A percentile compares a stretch with the other conserved stretches of the same genome.
phyloP scores from a whole-genome alignment of 2,888 invertebrate species.

The Ypsolopha scabrella region DNA sequence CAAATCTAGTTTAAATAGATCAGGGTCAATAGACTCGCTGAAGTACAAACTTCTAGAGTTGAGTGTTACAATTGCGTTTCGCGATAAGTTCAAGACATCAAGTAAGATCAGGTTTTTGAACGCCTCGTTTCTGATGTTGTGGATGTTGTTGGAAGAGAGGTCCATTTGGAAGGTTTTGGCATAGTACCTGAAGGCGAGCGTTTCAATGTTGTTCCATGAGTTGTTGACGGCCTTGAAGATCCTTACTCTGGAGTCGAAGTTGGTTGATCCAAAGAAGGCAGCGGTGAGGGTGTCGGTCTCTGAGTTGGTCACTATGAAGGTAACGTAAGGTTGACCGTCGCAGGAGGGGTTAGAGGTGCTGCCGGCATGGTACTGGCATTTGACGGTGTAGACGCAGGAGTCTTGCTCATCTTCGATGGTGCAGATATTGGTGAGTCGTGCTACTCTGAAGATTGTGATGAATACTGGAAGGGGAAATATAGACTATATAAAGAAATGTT shows the following conservation, averaged over 20 bases:
- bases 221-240: constrained; percentile 26
- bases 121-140: constrained; percentile 24
- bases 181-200: constrained; percentile 34
- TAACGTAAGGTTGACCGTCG: constrained; percentile 24
- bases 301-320: constrained; percentile 29
- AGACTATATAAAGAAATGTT: too few species aligned
- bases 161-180: constrained; percentile 24
- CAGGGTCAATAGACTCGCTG: constrained; percentile 16
- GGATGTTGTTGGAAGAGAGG: constrained; percentile 32
- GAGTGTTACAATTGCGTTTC: constrained; percentile 29
- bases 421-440: constrained; percentile 18
- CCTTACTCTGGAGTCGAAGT: constrained; percentile 47
- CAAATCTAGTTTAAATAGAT: constrained; percentile 30
- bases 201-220: constrained; percentile 28
- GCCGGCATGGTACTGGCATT: constrained; percentile 27
- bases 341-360: constrained; percentile 25
- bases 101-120: constrained; percentile 28
- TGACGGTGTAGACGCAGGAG: constrained; percentile 32
- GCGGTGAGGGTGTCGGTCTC: constrained; percentile 18
- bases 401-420: constrained; percentile 11
- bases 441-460: background rate
- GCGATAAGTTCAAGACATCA: constrained; percentile 33
- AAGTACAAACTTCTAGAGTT: constrained; percentile 23
- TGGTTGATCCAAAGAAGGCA: constrained; percentile 43
- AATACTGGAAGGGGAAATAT: background rate